Evolutionary conservation across 2,113 vertebrate genomes (phyloP).

Genomic region (Neodon shergylaensis): DNA sequence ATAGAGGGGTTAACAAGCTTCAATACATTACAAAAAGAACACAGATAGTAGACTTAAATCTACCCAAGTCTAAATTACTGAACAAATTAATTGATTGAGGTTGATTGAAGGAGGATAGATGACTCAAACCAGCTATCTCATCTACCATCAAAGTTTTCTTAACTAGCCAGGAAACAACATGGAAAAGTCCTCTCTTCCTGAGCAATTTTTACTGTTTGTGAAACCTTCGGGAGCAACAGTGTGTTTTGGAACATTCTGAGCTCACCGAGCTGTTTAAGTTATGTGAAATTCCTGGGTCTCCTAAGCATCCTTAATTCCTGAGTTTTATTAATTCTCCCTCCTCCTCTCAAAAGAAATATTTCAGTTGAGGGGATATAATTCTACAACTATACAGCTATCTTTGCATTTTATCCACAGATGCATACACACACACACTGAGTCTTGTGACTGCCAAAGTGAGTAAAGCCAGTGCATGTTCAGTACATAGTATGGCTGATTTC

Average conservation of each 20-base stretch:
- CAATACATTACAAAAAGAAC: not conserved
- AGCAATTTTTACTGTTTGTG: not conserved
- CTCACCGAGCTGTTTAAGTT: not conserved
- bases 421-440: not conserved
- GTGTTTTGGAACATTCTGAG: not conserved
- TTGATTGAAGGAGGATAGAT: not conserved
- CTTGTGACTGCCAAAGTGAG: not conserved
- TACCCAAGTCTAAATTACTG: not conserved
- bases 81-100: not conserved
- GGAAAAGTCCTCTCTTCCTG: not conserved
- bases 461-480: not conserved
- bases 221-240: not conserved
- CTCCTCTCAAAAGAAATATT: not conserved
- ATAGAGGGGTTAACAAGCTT: not conserved
- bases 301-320: not conserved
- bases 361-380: not conserved
- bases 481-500: not conserved
- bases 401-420: not conserved
- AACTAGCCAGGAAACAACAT: not conserved
- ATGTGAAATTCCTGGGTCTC: not conserved
- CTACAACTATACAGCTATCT: not conserved
- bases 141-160: not conserved
- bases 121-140: not conserved
- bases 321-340: not conserved
- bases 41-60: not conserved